Percentiles rank a stretch among this genome's conserved stretches.
Conservation (phyloP, 2,888 invertebrate species). For the Dasypolia templi region DNA sequence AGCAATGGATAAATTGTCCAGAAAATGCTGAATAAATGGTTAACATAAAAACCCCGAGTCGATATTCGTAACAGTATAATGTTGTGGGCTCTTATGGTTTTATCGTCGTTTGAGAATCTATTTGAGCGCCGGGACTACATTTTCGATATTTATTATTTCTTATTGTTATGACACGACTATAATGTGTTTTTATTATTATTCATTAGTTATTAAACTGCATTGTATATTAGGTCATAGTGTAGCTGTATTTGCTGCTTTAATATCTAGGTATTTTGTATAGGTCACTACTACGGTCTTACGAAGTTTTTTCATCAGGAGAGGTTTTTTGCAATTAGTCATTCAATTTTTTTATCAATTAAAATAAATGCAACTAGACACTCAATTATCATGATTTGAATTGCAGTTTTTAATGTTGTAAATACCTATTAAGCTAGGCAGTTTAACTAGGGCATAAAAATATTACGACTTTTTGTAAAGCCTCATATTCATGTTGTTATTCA, state of each 20-base stretch:
- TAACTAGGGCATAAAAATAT: slow-evolving; percentile 7
- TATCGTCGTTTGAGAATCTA: slow-evolving; percentile 42
- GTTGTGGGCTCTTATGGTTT: slow-evolving; percentile 55
- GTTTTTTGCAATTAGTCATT: not conserved
- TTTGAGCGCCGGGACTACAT: slow-evolving; percentile 19
- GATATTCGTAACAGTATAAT: slow-evolving; percentile 46
- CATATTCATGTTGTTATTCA: slow-evolving; percentile 12
- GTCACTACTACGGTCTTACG: not conserved
- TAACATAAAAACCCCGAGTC: slow-evolving; percentile 29
- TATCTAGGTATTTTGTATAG: not conserved
- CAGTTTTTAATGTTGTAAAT: slow-evolving; percentile 7
- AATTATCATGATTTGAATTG: not conserved
- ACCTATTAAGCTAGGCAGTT: not conserved
- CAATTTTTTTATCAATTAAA: not conserved
- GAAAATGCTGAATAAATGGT: slow-evolving; percentile 46
- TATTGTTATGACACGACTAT: slow-evolving; percentile 11
- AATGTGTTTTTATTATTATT: not conserved
- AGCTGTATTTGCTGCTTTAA: not conserved
- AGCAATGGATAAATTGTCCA: slow-evolving; percentile 47
- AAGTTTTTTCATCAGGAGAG: not conserved
- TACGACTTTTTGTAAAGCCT: slow-evolving; percentile 12
- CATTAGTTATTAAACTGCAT: not conserved
- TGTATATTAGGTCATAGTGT: too few relatives aligned
- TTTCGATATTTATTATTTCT: slow-evolving; percentile 21
- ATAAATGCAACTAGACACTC: not conserved